These are phyloP conservation scores for Picus viridis DNA, from an alignment of 2,797 vertebrate genomes.

Conservation along the genomic window DNA sequence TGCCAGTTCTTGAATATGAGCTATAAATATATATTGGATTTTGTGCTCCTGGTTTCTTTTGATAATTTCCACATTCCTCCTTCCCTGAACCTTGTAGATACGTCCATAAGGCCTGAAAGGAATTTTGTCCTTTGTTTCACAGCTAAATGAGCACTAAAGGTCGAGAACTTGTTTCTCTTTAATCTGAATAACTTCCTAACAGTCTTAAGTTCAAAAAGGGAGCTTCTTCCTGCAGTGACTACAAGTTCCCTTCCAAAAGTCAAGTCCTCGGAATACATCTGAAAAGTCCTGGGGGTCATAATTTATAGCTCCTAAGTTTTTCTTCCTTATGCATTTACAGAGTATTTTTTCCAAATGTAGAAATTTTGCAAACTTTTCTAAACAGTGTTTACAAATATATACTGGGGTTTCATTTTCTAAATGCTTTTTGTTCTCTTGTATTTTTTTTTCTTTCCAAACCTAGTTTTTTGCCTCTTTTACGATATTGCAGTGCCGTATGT, in stretches of 20 bases:
- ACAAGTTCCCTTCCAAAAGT: neutral
- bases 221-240: neutral
- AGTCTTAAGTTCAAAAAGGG: neutral
- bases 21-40: neutral
- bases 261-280: neutral
- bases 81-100: too few relatives aligned
- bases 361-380: neutral
- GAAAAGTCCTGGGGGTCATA: neutral
- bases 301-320: neutral
- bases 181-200: neutral
- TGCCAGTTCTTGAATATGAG: neutral
- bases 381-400: neutral
- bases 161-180: neutral
- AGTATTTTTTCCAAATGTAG: neutral
- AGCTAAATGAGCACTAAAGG: neutral
- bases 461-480: neutral
- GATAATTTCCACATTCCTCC: too few relatives aligned
- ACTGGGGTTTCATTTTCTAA: neutral
- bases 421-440: neutral
- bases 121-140: neutral
- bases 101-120: neutral
- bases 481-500: neutral
- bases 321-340: neutral
- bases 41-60: neutral
- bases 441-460: neutral